Evolutionary conservation across 2,113 vertebrate species (phyloP), one percentile per base, ranked within the genome.

Genomic region (Panurus biarmicus): DNA sequence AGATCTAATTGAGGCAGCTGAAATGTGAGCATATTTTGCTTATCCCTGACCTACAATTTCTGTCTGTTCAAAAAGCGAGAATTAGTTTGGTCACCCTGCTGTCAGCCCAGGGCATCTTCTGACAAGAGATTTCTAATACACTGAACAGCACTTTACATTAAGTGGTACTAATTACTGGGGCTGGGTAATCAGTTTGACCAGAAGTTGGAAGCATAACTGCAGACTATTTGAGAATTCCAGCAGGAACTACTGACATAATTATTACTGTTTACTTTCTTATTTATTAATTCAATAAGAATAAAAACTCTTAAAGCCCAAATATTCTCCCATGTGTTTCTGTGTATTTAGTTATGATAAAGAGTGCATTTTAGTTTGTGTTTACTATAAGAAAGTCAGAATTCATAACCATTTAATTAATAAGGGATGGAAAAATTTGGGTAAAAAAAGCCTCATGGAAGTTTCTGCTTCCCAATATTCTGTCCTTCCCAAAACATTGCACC

Each of bases 71-170:
- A 72, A 90, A 87, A 92, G 78, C 0, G 3, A 93, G 94, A 97
- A 97, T 97, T 95, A 97, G 95, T 93, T 94, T 96, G 93, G 94
- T 96, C 96, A 96, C 62, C 80, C 92, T 94, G 96, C 94, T 96
- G 95, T 97, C 93, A 97, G 93, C 95, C 95, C 95, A 94, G 94
- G 93, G 93, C 94, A 89, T 86, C 93, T 94, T 94, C 89, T 97
- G 92, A 97, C 96, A 96, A 96, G 96, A 96, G 73, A 94, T 96
- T 95, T 91, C 84, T 96, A 93, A 94, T 85, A 89, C 82, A 75
- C 83, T 94, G 87, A 95, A 67, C 81, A 96, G 91, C 79, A 89
- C 78, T 95, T 96, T 94, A 96, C 91, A 95, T 87, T 94, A 96
- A 96, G 95, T 96, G 94, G 73, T 87, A 94, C 93, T 96, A 96